Evolutionary conservation across 2,113 vertebrate genomes (phyloP), one percentile per base, ranked within the genome.

Genomic region (Gasterosteus nipponicus): DNA sequence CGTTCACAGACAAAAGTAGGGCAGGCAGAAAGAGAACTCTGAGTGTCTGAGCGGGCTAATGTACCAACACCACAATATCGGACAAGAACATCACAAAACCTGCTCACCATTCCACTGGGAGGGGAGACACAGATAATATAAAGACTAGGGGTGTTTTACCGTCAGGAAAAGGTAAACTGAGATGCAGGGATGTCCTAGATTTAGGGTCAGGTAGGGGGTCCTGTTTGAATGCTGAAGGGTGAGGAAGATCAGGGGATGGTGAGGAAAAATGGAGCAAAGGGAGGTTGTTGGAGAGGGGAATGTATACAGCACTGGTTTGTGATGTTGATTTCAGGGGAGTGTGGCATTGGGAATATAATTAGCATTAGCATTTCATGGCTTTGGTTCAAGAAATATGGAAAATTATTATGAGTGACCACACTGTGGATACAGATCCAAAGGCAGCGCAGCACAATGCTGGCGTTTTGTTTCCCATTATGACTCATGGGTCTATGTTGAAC

Each of bases 161-260:
- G 89, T 94, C 77, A 80, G 89, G 75, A 89, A 87, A 84, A 83
- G 90, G 91, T 86, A 95, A 94, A 94, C 47, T 93, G 88, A 95
- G 94, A 77, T 91, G 92, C 88, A 94, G 88, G 89, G 86, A 89
- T 64, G 89, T 95, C 92, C 92, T 93, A 93, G 92, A 84, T 84
- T 91, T 93, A 91, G 82, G 85, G 85, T 94, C 91, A 79, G 91
- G 88, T 73, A 78, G 61, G 66, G 86, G 80, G 73, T 95, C 93
- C 86, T 89, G 89, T 91, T 82, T 93, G 87, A 91, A 88, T 86
- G 91, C 93, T 95, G 72, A 73, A 72, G 82, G 76, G 59, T 74
- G 49, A 83, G 80, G 83, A 15, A 68, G 38, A 81, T 70, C 72
- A 77, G 67, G 75, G 78, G 77, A 76, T 59, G 84, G 75, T 78